Conservation (phyloP, 2,888 invertebrate species). For the Cataglyphis rosenhaueri region DNA sequence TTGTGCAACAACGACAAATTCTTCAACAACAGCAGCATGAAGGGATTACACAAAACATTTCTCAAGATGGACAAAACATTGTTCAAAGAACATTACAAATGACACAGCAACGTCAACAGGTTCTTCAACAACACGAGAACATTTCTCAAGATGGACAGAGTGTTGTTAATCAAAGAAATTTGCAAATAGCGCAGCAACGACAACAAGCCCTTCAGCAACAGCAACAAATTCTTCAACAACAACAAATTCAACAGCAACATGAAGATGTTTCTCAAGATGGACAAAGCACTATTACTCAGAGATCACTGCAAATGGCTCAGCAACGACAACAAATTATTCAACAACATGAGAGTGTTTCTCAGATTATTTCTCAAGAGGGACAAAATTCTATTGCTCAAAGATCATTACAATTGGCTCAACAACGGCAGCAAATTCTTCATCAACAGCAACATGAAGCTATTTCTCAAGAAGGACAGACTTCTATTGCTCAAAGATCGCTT, state of each 20-base stretch:
- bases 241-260: conserved; percentile 83
- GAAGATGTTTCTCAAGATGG: conserved; percentile 59
- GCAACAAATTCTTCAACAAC: conserved; percentile 79
- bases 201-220: conserved; percentile 84
- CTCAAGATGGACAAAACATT: conserved; percentile 76
- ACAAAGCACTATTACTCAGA: conserved; percentile 39
- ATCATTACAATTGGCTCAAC: conserved; percentile 78
- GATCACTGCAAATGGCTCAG: conserved; percentile 57
- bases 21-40: conserved; percentile 86
- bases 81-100: conserved; percentile 77
- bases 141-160: conserved; percentile 75
- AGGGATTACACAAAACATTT: conserved; percentile 79
- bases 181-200: conserved; percentile 75
- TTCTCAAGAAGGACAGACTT: conserved; percentile 37
- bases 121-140: conserved; percentile 81
- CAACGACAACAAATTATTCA: conserved; percentile 78
- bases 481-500: conserved; percentile 45
- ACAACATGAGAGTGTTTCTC: conserved; percentile 69
- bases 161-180: conserved; percentile 73
- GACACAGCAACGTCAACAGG: conserved; percentile 77
- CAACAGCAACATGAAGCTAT: conserved; percentile 84
- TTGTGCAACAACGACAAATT: conserved; percentile 84
- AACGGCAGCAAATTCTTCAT: conserved; percentile 79
- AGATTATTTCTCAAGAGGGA: conserved; percentile 80
- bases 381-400: conserved; percentile 85